Conservation (phyloP, 2,113 vertebrate species). For the Myanophis thanlyinensis region DNA sequence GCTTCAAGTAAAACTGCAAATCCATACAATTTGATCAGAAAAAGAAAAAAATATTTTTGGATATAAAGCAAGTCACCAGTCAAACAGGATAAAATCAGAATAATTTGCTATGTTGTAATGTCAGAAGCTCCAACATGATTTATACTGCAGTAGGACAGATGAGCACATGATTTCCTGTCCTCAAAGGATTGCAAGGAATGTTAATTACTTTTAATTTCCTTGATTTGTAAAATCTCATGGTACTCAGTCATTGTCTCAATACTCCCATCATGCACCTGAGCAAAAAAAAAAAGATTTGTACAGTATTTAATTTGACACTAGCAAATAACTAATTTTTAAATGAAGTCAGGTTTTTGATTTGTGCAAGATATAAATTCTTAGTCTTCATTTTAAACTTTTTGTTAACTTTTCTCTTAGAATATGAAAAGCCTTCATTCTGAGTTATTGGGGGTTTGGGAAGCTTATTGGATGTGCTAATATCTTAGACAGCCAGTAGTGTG, state of each 20-base stretch:
- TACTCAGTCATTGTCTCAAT: background rate
- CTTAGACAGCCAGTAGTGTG: background rate
- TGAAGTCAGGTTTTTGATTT: background rate
- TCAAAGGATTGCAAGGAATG: constrained; percentile 13
- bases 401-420: background rate
- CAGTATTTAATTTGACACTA: background rate
- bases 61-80: background rate
- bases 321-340: background rate
- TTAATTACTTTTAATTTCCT: constrained; percentile 5
- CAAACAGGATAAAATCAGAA: background rate
- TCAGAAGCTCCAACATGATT: background rate
- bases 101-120: background rate
- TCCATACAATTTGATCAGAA: background rate
- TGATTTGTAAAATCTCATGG: background rate
- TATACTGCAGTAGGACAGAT: background rate
- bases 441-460: background rate
- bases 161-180: background rate
- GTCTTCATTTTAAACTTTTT: background rate
- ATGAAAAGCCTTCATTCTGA: background rate
- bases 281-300: background rate
- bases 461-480: background rate
- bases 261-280: background rate
- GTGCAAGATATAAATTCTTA: background rate
- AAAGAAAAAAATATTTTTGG: background rate
- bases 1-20: background rate